Percentiles rank a stretch among this genome's conserved stretches.
Conservation (phyloP, 23 tunicate species). For the Trididemnum nubilum region DNA sequence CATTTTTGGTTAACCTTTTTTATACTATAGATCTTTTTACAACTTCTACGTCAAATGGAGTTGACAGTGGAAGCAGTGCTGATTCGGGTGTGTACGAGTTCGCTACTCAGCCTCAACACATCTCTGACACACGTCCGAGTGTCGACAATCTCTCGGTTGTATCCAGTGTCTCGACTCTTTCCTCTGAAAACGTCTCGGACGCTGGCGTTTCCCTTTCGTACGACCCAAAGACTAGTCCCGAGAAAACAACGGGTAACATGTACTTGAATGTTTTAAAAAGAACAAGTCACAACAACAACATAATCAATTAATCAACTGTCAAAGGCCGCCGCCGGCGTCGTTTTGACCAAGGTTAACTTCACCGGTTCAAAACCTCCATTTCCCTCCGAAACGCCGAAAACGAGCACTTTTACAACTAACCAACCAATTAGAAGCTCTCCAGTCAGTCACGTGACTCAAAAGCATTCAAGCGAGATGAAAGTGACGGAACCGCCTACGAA, state of each 20-base stretch:
- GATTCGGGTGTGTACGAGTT: slow-evolving; percentile 91
- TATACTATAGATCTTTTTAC: slow-evolving; percentile 2
- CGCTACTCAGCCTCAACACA: slow-evolving; percentile 8
- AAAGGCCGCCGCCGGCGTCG: background rate
- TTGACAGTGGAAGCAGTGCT: slow-evolving; percentile 66
- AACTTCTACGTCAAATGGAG: slow-evolving; percentile 13
- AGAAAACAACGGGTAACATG: slow-evolving; percentile 43
- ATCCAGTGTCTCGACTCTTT: slow-evolving; percentile 65
- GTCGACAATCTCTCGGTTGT: slow-evolving; percentile 67
- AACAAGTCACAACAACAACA: too few species aligned
- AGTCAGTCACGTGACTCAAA: background rate
- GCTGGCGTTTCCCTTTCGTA: slow-evolving; percentile 60
- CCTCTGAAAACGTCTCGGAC: slow-evolving; percentile 84
- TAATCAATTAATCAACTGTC: too few species aligned
- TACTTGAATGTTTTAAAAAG: slow-evolving; percentile 53
- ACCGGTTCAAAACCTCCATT: too few species aligned
- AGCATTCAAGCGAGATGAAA: background rate
- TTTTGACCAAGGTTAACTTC: slow-evolving; percentile 47
- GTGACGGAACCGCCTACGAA: background rate
- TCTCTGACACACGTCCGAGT: slow-evolving; percentile 2
- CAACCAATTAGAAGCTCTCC: background rate
- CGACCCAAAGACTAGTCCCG: slow-evolving; percentile 18
- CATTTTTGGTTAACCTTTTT: too few species aligned
- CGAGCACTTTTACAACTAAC: background rate
- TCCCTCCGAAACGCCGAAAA: too few species aligned